phyloP scores from a whole-genome alignment of 2,888 invertebrate species.

The Linnaemya vulpina region DNA sequence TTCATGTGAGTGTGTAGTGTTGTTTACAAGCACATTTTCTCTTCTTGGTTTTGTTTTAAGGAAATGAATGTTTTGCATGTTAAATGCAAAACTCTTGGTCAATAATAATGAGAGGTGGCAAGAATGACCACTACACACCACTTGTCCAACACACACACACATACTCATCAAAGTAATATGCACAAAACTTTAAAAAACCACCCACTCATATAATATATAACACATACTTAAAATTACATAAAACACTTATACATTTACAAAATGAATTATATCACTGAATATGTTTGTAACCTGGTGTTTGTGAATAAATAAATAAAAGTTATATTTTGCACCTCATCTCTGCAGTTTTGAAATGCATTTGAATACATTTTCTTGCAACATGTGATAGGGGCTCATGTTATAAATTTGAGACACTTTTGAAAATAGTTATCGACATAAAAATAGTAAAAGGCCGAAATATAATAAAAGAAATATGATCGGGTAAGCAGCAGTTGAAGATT shows the following conservation, averaged over 20 bases:
- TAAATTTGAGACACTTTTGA: not conserved
- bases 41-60: constrained; percentile 46
- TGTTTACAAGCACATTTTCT: not conserved
- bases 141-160: not conserved
- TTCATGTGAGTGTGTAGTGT: not conserved
- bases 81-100: constrained; percentile 70
- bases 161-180: not conserved
- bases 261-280: not conserved
- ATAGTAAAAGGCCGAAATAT: too few relatives aligned
- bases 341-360: constrained; percentile 13
- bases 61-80: constrained; percentile 72
- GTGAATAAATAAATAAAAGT: constrained; percentile 51
- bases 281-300: not conserved
- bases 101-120: constrained; percentile 67
- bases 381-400: constrained; percentile 16
- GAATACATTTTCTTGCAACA: constrained; percentile 25
- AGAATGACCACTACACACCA: constrained; percentile 21
- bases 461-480: too few relatives aligned
- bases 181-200: constrained; percentile 55
- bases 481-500: too few relatives aligned
- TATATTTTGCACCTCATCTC: constrained; percentile 47
- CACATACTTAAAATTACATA: constrained; percentile 52
- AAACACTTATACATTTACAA: constrained; percentile 28
- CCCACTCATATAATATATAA: constrained; percentile 52
- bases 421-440: not conserved